phyloP scores from a whole-genome alignment of 2,888 invertebrate genomes.

The Caenorhabditis panamensis region DNA sequence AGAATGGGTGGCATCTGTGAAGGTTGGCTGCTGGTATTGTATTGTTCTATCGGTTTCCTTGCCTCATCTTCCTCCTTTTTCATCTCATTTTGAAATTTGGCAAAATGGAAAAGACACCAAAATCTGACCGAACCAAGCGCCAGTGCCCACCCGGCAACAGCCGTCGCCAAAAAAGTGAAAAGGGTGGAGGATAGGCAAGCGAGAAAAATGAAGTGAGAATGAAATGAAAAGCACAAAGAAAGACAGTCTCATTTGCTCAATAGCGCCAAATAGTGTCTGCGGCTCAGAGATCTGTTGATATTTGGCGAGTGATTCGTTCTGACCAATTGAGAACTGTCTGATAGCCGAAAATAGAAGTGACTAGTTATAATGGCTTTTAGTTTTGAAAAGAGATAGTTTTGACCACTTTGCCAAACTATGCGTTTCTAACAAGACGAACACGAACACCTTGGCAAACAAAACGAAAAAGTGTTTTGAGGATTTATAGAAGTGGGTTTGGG shows the following conservation, averaged over 20 bases:
- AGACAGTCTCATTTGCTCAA: constrained; percentile 55
- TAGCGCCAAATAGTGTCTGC: constrained; percentile 21
- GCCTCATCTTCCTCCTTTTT: constrained; percentile 35
- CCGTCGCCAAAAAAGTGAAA: constrained; percentile 24
- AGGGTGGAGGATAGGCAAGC: constrained; percentile 16
- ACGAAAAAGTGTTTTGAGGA: no score
- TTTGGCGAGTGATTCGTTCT: not conserved
- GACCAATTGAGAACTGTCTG: constrained; percentile 3
- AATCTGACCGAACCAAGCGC: constrained; percentile 46
- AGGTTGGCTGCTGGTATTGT: constrained; percentile 48
- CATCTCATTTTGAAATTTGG: constrained; percentile 17
- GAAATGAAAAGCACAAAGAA: constrained; percentile 29
- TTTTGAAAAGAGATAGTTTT: no score
- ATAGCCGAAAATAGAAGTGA: no score
- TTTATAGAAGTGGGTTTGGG: no score
- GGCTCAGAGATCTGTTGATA: constrained; percentile 8
- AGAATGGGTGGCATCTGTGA: constrained; percentile 39
- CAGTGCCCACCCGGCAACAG: no score
- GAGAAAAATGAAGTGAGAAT: constrained; percentile 24
- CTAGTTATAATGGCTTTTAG: no score
- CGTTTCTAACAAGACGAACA: no score
- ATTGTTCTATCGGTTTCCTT: constrained; percentile 41
- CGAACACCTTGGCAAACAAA: no score
- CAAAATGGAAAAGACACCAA: constrained; percentile 23
- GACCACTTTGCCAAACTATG: no score